A percentile compares a stretch with the other conserved stretches of the same genome.
Conservation (phyloP, 2,797 vertebrate species). For the Protonibea diacanthus region DNA sequence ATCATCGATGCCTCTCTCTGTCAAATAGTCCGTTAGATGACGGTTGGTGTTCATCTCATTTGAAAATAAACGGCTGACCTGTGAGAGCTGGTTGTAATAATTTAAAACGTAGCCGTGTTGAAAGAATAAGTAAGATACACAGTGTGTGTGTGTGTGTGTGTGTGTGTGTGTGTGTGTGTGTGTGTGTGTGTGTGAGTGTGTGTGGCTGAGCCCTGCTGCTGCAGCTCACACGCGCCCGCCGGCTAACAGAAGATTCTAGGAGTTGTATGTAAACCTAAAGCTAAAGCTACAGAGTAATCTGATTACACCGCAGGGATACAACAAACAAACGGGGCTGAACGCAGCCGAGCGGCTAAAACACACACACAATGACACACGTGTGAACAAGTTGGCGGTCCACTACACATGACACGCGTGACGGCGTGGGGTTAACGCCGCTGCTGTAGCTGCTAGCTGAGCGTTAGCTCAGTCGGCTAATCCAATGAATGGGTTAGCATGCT, state of each 20-base stretch:
- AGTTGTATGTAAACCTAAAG: background rate
- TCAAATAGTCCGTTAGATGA: no score
- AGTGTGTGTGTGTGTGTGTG: accelerated
- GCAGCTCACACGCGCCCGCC: background rate
- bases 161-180: no score
- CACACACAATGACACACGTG: accelerated
- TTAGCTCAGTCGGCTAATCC: conserved; percentile 46
- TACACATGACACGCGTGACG: conserved; percentile 17
- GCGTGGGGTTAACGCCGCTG: conserved; percentile 25
- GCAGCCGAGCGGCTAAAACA: background rate
- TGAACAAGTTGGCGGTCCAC: background rate
- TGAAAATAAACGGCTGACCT: accelerated
- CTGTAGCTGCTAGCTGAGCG: conserved; percentile 22
- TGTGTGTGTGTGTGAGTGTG: background rate
- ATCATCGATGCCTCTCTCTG: background rate
- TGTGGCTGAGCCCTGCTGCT: background rate
- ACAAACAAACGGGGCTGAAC: background rate
- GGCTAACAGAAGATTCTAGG: conserved; percentile 34
- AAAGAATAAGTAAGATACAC: no score
- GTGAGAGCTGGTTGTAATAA: accelerated
- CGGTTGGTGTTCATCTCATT: no score
- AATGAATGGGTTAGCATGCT: conserved; percentile 81
- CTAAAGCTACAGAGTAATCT: background rate
- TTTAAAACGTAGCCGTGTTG: no score
- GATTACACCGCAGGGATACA: no score